Conservation (phyloP, 2,113 vertebrate genomes). For the Grus americana region DNA sequence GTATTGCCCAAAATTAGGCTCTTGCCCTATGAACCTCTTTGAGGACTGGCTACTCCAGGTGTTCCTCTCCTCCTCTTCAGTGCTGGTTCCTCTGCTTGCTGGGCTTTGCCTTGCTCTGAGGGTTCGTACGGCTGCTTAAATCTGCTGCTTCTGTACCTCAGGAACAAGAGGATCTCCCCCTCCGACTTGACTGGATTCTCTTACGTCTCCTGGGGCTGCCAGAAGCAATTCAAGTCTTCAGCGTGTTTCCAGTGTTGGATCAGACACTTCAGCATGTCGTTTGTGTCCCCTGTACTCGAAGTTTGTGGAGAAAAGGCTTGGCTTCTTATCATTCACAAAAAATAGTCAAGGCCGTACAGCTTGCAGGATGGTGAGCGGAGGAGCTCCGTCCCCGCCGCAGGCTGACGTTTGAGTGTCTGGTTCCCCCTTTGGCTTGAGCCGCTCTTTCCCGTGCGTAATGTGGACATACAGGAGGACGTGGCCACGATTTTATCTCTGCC, state of each 20-base stretch:
- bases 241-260: background rate
- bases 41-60: background rate
- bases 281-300: background rate
- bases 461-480: background rate
- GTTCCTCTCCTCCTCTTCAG: background rate
- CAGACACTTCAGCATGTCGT: background rate
- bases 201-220: background rate
- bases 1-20: background rate
- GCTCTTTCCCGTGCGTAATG: fast-evolving
- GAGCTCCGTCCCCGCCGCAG: background rate
- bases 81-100: background rate
- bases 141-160: background rate
- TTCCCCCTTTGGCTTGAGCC: background rate
- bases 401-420: background rate
- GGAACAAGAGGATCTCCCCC: background rate
- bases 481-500: background rate
- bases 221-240: background rate
- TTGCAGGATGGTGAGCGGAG: background rate
- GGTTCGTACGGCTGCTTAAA: background rate
- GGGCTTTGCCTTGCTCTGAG: background rate
- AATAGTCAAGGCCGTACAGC: background rate
- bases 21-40: background rate
- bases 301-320: background rate
- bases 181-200: background rate
- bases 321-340: background rate